Evolutionary conservation across 2,113 vertebrate species (phyloP).

Genomic region (Cyprinus carpio): DNA sequence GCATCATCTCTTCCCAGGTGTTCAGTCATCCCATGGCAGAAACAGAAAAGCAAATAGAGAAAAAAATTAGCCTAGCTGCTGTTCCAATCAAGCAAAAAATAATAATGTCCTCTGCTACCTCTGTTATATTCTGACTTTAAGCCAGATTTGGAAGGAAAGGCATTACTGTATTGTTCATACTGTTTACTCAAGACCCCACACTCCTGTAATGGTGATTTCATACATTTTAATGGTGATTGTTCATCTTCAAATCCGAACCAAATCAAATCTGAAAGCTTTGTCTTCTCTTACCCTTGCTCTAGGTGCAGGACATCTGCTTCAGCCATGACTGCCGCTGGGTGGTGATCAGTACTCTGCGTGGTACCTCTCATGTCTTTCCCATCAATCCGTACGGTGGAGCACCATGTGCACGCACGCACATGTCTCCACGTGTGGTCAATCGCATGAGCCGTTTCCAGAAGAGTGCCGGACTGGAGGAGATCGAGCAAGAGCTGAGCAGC

Average conservation of each 20-base stretch:
- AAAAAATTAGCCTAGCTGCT: too few species aligned
- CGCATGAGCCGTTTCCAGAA: slow-evolving; percentile 98
- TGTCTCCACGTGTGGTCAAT: slow-evolving; percentile 95
- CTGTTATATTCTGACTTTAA: too few species aligned
- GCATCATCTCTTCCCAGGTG: too few species aligned
- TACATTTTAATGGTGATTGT: not conserved
- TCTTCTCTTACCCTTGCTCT: slow-evolving; percentile 26
- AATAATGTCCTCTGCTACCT: not conserved
- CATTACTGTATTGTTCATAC: not conserved
- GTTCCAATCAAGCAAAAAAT: too few species aligned
- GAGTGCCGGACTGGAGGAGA: slow-evolving; percentile 96
- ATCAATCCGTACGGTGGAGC: slow-evolving; percentile 94
- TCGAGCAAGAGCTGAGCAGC: slow-evolving; percentile 91
- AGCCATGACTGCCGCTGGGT: slow-evolving; percentile 98
- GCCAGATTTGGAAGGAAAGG: not conserved
- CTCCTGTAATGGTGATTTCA: not conserved
- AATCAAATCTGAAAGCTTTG: not conserved
- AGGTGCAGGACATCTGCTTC: slow-evolving; percentile 99
- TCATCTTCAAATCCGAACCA: not conserved
- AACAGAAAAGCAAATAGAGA: too few species aligned
- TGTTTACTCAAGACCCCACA: not conserved
- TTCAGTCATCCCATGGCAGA: too few species aligned
- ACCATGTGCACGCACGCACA: slow-evolving; percentile 93
- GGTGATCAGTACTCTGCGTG: slow-evolving; percentile 93
- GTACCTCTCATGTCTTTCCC: slow-evolving; percentile 95